Evolutionary conservation across 2,888 invertebrate genomes (phyloP), one percentile per base, ranked within the genome.

Genomic region (Acrobasis suavella): DNA sequence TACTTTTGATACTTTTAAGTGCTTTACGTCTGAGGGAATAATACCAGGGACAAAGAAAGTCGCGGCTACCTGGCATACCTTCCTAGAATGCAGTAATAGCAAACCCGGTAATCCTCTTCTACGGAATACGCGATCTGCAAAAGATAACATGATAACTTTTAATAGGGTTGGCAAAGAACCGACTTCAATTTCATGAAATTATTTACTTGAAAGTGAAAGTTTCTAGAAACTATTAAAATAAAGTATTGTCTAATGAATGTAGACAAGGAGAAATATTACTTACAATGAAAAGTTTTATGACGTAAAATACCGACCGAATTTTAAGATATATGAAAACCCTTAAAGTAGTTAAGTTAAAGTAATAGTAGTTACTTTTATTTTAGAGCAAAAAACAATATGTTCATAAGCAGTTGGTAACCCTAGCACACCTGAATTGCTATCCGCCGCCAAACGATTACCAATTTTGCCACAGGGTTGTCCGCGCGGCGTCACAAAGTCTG

Each of bases 401-500:
- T 32, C 32, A 22, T 32, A 32, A 32, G 32, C 32, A 6, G 2
- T 32, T 32, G 73, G 0, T 86, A 90, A 54, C 91, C 91, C 89
- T 89, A 78, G 14, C 46, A 60, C 76, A 83, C 81, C 79, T 81
- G 79, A 78, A 76, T 70, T 68, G 73, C 77, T 80, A 81, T 76
- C 74, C 73, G 69, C 81, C 77, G 85, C 80, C 80, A 74, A 78
- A 73, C 84, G 81, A 83, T 87, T 85, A 85, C 80, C 85, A 86
- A 86, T 86, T 85, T 82, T 61, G 55, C 49, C 22, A 62, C 49
- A 37, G 55, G 62, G 59, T 58, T 83, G 76, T 72, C 77, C 72
- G 66, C 68, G 76, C 82, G 87, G 88, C 91, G 91, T 82, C 91
- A 85, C 89, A 87, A 89, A 89, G 91, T 92, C 91, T 91, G 79